Conservation (phyloP, 2,113 vertebrate species). For the Perca flavescens region DNA sequence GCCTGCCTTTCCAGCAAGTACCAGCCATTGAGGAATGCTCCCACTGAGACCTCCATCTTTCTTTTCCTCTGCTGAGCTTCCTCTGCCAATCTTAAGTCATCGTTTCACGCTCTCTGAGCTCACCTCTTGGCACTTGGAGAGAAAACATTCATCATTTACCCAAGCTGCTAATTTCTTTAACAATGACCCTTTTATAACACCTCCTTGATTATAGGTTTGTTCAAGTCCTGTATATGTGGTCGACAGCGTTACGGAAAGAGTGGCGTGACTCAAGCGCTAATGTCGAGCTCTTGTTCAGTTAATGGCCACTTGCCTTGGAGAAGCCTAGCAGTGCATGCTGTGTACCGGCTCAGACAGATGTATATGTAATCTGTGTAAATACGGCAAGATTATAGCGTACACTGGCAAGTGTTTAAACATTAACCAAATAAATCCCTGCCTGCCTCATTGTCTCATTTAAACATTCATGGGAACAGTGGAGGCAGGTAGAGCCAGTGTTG, state of each 20-base stretch:
- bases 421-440: slow-evolving; percentile 13
- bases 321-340: slow-evolving; percentile 2
- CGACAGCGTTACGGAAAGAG: neutral
- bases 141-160: slow-evolving; percentile 73
- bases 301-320: slow-evolving; percentile 61
- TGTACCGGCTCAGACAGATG: neutral
- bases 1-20: neutral
- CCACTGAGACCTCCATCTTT: neutral
- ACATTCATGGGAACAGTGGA: neutral
- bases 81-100: neutral
- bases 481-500: neutral
- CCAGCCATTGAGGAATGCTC: neutral
- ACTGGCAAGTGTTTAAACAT: slow-evolving; percentile 16
- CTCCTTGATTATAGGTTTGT: slow-evolving; percentile 59
- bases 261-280: slow-evolving; percentile 52
- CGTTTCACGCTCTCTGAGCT: neutral
- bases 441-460: neutral
- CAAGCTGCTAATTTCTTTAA: slow-evolving; percentile 57
- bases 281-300: slow-evolving; percentile 47
- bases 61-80: neutral
- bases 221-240: neutral
- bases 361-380: slow-evolving; percentile 11
- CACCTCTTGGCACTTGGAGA: slow-evolving; percentile 34
- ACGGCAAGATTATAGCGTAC: neutral
- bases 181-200: slow-evolving; percentile 48